A percentile compares a stretch with the other conserved stretches of the same genome.
Evolutionary conservation across 1,140 invertebrate genomes (phyloP).

Genomic region (Drosophila micromelanica): DNA sequence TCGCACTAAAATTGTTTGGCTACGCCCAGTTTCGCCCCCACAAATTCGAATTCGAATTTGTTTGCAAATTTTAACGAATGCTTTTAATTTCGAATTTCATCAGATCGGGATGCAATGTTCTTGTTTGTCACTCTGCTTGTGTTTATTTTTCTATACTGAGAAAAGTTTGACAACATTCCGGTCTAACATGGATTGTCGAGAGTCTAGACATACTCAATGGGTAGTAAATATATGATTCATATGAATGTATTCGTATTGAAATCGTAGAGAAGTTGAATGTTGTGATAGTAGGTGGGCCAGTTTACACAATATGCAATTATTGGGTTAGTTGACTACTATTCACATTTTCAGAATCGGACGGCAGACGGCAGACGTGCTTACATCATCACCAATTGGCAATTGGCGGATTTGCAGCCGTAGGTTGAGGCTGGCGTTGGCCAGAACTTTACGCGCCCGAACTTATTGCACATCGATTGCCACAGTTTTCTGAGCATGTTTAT

Average conservation of each 20-base stretch:
- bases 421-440: constrained; percentile 31
- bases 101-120: no score
- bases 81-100: no score
- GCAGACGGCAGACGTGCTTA: constrained; percentile 41
- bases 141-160: no score
- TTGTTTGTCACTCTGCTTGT: no score
- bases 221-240: background rate
- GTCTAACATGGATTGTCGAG: background rate
- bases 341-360: constrained; percentile 23
- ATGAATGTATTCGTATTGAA: background rate
- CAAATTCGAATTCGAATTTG: no score
- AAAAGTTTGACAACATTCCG: background rate
- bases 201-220: background rate
- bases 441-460: constrained; percentile 32
- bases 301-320: constrained; percentile 33
- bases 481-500: constrained; percentile 57
- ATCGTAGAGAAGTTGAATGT: constrained; percentile 19
- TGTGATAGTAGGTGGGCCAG: constrained; percentile 48
- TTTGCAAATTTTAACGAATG: no score
- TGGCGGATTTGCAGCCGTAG: constrained; percentile 24
- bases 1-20: no score
- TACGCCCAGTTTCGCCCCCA: no score
- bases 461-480: constrained; percentile 75
- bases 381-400: constrained; percentile 40
- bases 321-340: constrained; percentile 17